A percentile compares a stretch with the other conserved stretches of the same genome.
Conservation (phyloP, 2,797 vertebrate genomes). For the Epinephelus awoara region DNA sequence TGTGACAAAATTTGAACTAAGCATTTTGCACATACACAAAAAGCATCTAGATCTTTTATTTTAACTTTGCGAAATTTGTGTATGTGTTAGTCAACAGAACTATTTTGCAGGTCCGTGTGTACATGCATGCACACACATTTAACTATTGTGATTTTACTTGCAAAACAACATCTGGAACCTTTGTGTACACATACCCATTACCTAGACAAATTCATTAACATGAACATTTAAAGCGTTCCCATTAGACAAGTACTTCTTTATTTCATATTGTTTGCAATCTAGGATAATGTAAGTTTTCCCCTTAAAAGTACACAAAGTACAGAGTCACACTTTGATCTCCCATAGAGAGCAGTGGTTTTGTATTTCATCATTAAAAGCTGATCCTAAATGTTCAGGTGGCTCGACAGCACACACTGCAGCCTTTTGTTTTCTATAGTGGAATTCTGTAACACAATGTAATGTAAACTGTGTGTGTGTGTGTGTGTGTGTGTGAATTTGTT, state of each 20-base stretch:
- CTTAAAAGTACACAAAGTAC: not conserved
- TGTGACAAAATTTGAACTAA: too few species aligned
- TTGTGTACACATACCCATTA: not conserved
- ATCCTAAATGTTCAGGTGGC: not conserved
- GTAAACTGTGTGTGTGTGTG: slow-evolving; percentile 10
- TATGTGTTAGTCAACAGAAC: too few species aligned
- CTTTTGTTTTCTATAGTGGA: not conserved
- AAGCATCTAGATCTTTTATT: too few species aligned
- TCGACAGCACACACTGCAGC: not conserved
- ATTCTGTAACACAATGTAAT: not conserved
- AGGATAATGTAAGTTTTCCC: not conserved
- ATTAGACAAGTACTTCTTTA: too few species aligned
- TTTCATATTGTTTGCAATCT: not conserved
- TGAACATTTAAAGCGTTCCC: not conserved
- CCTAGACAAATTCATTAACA: not conserved
- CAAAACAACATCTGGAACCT: not conserved
- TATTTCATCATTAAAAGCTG: not conserved
- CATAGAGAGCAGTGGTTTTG: too few species aligned
- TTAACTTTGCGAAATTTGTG: too few species aligned
- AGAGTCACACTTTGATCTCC: not conserved
- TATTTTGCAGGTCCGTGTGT: too few species aligned
- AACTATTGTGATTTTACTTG: not conserved
- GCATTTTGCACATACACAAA: too few species aligned
- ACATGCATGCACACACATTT: too few species aligned
- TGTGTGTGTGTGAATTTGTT: slow-evolving; percentile 14